Percentiles rank a stretch among this genome's conserved stretches.
Evolutionary conservation across 2,113 vertebrate species (phyloP).

Genomic region (Tychaedon coryphoeus): DNA sequence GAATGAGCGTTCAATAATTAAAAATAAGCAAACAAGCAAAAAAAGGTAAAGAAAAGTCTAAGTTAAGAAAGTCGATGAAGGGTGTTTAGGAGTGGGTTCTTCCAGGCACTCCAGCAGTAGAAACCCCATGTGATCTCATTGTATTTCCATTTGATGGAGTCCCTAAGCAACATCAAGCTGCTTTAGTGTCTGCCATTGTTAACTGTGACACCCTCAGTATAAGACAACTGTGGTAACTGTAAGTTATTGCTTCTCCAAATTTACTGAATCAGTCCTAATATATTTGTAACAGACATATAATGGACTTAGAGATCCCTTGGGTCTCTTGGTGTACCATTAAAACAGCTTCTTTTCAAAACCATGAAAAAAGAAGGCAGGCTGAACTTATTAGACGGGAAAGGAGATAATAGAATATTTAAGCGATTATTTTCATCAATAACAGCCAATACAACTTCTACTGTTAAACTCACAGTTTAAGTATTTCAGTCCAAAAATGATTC

Average conservation of each 20-base stretch:
- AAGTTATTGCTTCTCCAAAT: neutral
- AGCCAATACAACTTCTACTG: neutral
- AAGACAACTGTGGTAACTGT: neutral
- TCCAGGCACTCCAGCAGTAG: neutral
- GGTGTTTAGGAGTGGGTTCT: neutral
- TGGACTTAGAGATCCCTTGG: neutral
- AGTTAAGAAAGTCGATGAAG: neutral
- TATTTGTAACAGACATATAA: neutral
- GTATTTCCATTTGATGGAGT: neutral
- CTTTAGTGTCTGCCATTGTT: neutral
- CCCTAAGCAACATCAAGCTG: neutral
- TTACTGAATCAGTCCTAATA: neutral
- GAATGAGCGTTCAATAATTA: neutral
- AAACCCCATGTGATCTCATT: neutral
- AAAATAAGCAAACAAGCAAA: neutral
- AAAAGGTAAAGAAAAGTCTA: neutral
- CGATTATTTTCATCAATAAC: neutral
- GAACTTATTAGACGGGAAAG: neutral
- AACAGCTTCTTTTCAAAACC: neutral
- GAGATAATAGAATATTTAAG: neutral
- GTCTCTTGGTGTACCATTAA: neutral
- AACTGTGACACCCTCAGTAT: neutral
- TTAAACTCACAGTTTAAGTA: neutral
- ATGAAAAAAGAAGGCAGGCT: neutral
- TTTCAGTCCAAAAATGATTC: neutral